phyloP scores from a whole-genome alignment of 2,888 invertebrate genomes.

The Hydraecia micacea region DNA sequence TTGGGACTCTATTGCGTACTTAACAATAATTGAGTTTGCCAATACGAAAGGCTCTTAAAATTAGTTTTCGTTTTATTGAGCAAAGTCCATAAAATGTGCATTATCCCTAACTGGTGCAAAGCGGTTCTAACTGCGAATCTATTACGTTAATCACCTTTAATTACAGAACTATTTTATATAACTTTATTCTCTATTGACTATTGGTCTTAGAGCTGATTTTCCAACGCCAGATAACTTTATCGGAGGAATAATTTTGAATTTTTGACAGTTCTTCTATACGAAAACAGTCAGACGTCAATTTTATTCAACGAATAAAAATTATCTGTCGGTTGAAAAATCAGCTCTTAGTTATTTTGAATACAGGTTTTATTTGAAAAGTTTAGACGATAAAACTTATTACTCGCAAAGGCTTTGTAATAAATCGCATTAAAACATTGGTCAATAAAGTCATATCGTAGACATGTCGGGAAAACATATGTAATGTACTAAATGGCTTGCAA shows the following conservation, averaged over 20 bases:
- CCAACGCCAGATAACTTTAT: too few species aligned
- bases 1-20: constrained; percentile 69
- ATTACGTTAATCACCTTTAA: constrained; percentile 42
- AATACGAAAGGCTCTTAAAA: constrained; percentile 49
- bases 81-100: constrained; percentile 48
- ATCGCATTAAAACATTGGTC: constrained; percentile 16
- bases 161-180: constrained; percentile 7
- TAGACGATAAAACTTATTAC: background rate
- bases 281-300: too few species aligned
- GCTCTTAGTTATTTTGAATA: background rate
- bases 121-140: constrained; percentile 23
- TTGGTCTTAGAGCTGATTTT: background rate
- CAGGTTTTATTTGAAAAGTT: background rate
- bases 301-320: too few species aligned
- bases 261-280: too few species aligned
- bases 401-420: background rate
- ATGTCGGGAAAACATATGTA: constrained; percentile 20
- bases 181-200: background rate
- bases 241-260: too few species aligned
- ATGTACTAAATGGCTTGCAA: constrained; percentile 32
- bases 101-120: constrained; percentile 45
- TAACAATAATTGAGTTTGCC: constrained; percentile 63
- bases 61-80: constrained; percentile 60
- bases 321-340: too few species aligned
- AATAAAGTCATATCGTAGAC: constrained; percentile 31